Conservation (phyloP, 1,140 invertebrate genomes). For the Lethrus apterus region DNA sequence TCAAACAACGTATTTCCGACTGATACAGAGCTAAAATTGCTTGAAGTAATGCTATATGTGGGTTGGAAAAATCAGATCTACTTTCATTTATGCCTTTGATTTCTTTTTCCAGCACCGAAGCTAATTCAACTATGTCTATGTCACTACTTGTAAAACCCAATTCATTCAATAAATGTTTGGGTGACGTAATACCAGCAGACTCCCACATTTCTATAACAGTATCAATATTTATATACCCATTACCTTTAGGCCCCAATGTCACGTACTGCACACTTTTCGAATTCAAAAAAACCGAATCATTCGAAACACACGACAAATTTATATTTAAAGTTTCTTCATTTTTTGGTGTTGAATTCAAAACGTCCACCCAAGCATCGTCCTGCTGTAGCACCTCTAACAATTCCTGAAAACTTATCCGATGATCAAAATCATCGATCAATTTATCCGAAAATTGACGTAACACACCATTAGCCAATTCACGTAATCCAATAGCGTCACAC, state of each 20-base stretch:
- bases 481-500: conserved; percentile 55
- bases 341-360: conserved; percentile 33
- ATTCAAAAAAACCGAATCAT: conserved; percentile 27
- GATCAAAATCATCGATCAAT: conserved; percentile 56
- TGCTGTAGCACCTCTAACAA: conserved; percentile 56
- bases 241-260: conserved; percentile 37
- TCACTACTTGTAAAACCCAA: conserved; percentile 59
- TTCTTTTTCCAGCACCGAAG: conserved; percentile 68
- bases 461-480: conserved; percentile 52
- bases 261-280: conserved; percentile 34
- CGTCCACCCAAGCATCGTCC: conserved; percentile 41
- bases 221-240: conserved; percentile 39
- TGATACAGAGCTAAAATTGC: conserved; percentile 52
- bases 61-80: conserved; percentile 34
- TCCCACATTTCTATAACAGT: conserved; percentile 66
- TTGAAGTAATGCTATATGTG: conserved; percentile 47
- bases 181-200: conserved; percentile 55
- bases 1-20: conserved; percentile 51
- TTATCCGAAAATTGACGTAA: conserved; percentile 60
- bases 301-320: conserved; percentile 6
- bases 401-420: conserved; percentile 59
- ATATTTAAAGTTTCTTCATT: conserved; percentile 5
- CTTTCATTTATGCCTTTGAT: conserved; percentile 49
- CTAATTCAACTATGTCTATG: conserved; percentile 60
- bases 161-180: conserved; percentile 55